A percentile compares a stretch with the other conserved stretches of the same genome.
These are phyloP conservation scores for Paragorgia papillata DNA, from an alignment of 92 coral and sea anemone species.

Conservation along the genomic window DNA sequence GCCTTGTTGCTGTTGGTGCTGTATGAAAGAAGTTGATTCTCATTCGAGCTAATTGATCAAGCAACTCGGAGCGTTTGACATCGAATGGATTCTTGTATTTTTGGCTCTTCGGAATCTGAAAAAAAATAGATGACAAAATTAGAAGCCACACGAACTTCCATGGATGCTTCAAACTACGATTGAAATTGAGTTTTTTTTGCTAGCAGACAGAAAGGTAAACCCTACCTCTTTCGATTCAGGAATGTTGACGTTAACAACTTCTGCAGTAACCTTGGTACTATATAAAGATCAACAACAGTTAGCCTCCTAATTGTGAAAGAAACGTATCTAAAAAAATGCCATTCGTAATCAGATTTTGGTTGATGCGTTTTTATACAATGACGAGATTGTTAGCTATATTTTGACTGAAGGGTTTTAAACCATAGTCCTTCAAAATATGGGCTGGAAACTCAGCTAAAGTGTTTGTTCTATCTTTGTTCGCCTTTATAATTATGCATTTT, in stretches of 20 bases:
- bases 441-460: too few relatives aligned
- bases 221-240: constrained; percentile 35
- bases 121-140: not conserved
- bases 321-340: too few relatives aligned
- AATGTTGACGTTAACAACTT: constrained; percentile 7
- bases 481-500: too few relatives aligned
- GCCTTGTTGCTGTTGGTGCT: constrained; percentile 91
- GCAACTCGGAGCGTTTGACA: constrained; percentile 78
- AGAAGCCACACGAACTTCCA: not conserved
- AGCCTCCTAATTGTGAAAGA: not conserved
- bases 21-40: constrained; percentile 95
- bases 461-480: too few relatives aligned
- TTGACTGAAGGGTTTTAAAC: too few relatives aligned
- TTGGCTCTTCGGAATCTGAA: constrained; percentile 68
- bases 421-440: too few relatives aligned
- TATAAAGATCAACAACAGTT: not conserved
- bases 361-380: not conserved
- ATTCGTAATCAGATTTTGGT: not conserved
- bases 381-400: too few relatives aligned
- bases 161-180: not conserved
- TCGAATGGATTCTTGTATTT: constrained; percentile 97
- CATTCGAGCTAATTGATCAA: constrained; percentile 98
- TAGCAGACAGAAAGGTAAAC: too few relatives aligned
- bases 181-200: too few relatives aligned
- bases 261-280: constrained; percentile 10